Base-by-base conservation (phyloP, 2,113 vertebrate species). In the Gavialis gangeticus region DNA sequence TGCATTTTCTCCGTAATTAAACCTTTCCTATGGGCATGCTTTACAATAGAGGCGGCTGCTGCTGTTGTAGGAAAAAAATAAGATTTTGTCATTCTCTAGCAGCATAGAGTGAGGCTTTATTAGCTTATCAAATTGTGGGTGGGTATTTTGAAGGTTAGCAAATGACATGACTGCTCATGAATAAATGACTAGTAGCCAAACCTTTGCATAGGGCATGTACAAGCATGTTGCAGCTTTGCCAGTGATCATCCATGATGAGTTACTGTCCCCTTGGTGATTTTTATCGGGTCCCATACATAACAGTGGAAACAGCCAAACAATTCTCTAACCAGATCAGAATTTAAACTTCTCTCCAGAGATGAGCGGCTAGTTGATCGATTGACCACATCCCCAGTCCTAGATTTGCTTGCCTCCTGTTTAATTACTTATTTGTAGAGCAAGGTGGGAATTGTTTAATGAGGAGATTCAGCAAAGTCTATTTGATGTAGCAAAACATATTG, bases 401-500 rank as follows among this genome's bases (percentile, higher is more conserved):
- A 63, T 73, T 94, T 84, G 63, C 95, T 95, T 83, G 30, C 82
- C 75, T 88, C 62, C 75, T 63, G 55, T 82, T 93, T 85, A 94
- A 88, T 63, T 63, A 13, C 73, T 89, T 1, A 21, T 80, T 91
- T 91, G 93, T 63, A 76, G 95, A 94, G 90, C 90, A 92, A 90
- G 86, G 75, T 55, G 83, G 67, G 76, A 94, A 81, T 59, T 87
- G 46, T 62, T 94, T 90, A 62, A 10, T 57, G 86, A 93, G 87
- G 79, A 87, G 87, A n/a, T 9, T 64, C 30, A 81, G 67, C 87
- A 30, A 58, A 79, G 77, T 60, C 0, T 0, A 0, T 85, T 93
- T 75, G 91, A 57, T 2, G 16, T 88, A 69, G 85, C 58, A 75
- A 87, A 95, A 84, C 92, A 90, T 81, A 95, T 13, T 37, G n/a